phyloP scores from a whole-genome alignment of 1,140 invertebrate genomes.

The Listronotus bonariensis region DNA sequence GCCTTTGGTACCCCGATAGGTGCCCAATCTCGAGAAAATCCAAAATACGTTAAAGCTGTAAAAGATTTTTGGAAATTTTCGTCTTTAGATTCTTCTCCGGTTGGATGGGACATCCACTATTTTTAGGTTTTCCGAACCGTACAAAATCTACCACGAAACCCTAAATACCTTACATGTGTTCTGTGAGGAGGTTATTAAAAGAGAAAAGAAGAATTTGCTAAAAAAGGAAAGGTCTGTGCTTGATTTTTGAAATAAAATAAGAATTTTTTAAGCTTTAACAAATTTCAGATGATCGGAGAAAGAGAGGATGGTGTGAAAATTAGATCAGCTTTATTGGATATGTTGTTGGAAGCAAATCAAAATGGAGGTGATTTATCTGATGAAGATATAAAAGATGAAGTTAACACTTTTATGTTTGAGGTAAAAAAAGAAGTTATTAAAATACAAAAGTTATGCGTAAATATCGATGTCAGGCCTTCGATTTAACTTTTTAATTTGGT shows the following conservation, averaged over 20 bases:
- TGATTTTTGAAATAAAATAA: too few species aligned
- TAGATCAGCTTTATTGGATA: slow-evolving; percentile 40
- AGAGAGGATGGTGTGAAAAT: slow-evolving; percentile 39
- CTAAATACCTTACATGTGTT: slow-evolving; percentile 39
- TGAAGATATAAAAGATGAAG: slow-evolving; percentile 77
- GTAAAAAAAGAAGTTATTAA: slow-evolving; percentile 41
- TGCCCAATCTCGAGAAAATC: slow-evolving; percentile 40
- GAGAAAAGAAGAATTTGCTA: slow-evolving; percentile 36
- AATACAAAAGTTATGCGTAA: slow-evolving; percentile 7
- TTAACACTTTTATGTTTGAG: slow-evolving; percentile 84
- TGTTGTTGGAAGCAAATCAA: slow-evolving; percentile 39
- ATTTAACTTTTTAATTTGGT: slow-evolving; percentile 1
- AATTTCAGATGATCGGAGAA: slow-evolving; percentile 2
- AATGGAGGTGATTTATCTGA: slow-evolving; percentile 51
- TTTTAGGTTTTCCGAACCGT: slow-evolving; percentile 39
- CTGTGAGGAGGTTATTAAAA: slow-evolving; percentile 37
- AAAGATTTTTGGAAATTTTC: slow-evolving; percentile 42
- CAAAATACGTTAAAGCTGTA: slow-evolving; percentile 40
- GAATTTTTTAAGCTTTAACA: too few species aligned
- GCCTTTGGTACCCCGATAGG: slow-evolving; percentile 41
- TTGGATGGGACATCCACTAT: slow-evolving; percentile 41
- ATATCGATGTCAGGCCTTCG: background rate
- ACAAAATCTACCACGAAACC: slow-evolving; percentile 36
- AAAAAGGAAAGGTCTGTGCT: slow-evolving; percentile 33
- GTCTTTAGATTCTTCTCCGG: slow-evolving; percentile 40